phyloP scores from a whole-genome alignment of 1,140 invertebrate genomes.

The Chymomyza costata region DNA sequence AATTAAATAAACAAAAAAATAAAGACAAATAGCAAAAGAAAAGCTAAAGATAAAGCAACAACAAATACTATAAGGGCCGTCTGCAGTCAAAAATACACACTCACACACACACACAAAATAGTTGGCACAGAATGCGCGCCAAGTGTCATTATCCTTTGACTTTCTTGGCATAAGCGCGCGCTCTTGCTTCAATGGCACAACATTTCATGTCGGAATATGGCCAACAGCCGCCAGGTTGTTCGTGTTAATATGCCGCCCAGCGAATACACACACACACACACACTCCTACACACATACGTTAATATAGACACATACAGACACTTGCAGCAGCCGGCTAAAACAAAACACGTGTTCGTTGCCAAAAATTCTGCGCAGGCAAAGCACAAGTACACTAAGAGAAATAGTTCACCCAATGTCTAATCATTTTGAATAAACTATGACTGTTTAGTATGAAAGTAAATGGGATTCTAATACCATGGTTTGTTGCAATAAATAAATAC shows the following conservation, averaged over 20 bases:
- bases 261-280: conserved; percentile 23
- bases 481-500: too few species aligned
- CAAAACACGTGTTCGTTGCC: conserved; percentile 49
- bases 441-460: too few species aligned
- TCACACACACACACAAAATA: conserved; percentile 1
- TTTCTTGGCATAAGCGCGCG: conserved; percentile 6
- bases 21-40: conserved; percentile 11
- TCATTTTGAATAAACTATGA: too few species aligned
- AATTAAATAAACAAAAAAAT: conserved; percentile 51
- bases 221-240: conserved; percentile 34
- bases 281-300: conserved; percentile 24
- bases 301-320: conserved; percentile 15
- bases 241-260: conserved; percentile 47
- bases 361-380: conserved; percentile 37
- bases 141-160: conserved; percentile 71
- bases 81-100: conserved; percentile 2
- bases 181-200: background rate
- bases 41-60: conserved; percentile 26
- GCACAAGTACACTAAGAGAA: too few species aligned
- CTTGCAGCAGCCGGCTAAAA: conserved; percentile 19
- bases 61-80: conserved; percentile 34
- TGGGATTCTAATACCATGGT: too few species aligned
- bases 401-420: too few species aligned
- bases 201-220: conserved; percentile 29
- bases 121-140: conserved; percentile 60